Conservation (phyloP, 2,113 vertebrate genomes). For the Dendrocopos noguchii region DNA sequence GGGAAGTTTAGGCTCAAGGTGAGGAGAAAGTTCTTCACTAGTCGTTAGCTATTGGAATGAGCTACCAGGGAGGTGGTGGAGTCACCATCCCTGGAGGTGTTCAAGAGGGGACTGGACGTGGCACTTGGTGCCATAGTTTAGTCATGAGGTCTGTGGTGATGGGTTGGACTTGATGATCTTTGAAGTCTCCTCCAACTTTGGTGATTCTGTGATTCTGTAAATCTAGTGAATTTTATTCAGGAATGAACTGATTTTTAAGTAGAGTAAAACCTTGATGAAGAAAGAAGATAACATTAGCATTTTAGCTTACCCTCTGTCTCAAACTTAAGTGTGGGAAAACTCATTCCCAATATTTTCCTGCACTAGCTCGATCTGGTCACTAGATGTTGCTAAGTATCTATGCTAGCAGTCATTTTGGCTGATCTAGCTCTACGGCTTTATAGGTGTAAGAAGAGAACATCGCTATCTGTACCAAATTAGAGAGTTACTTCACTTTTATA, state of each 20-base stretch:
- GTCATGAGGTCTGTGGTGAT: no score
- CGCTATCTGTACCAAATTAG: not conserved
- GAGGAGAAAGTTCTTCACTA: no score
- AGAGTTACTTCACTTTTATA: not conserved
- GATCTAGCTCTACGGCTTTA: not conserved
- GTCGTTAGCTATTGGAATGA: no score
- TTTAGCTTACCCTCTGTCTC: not conserved
- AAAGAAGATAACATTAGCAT: rapidly evolving
- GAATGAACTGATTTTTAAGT: not conserved
- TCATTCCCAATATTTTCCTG: not conserved
- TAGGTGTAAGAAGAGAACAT: not conserved
- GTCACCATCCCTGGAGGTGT: no score
- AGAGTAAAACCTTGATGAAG: not conserved
- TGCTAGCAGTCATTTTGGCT: not conserved
- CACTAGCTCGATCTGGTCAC: slow-evolving; percentile 34
- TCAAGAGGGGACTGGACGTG: no score
- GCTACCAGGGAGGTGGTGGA: no score
- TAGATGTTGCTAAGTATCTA: slow-evolving; percentile 69
- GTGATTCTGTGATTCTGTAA: not conserved
- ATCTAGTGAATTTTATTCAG: not conserved
- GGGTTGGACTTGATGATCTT: no score
- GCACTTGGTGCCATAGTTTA: no score
- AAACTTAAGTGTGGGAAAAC: rapidly evolving
- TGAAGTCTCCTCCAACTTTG: no score
- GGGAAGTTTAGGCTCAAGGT: no score